Conservation (phyloP, 2,113 vertebrate genomes). For the Motacilla tschutschensis region DNA sequence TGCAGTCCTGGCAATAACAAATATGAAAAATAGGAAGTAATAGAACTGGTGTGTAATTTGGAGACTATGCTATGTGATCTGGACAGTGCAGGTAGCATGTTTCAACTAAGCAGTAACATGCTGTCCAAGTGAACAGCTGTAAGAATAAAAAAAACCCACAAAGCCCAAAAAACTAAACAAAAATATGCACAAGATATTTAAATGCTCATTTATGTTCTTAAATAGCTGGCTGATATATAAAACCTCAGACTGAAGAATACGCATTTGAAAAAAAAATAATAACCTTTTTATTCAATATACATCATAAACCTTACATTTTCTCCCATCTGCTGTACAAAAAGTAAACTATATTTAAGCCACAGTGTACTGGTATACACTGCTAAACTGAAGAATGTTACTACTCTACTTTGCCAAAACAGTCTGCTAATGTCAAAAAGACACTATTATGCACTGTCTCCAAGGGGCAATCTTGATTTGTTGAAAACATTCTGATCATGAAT, state of each 20-base stretch:
- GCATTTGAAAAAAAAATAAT: neutral
- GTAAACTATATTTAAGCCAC: constrained; percentile 19
- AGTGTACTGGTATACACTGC: neutral
- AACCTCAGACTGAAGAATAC: neutral
- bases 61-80: neutral
- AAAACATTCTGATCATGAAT: constrained; percentile 34
- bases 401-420: constrained; percentile 14
- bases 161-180: accelerated
- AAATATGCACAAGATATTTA: neutral
- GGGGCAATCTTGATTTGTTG: constrained; percentile 18
- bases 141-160: neutral
- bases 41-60: neutral
- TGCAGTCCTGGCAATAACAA: neutral
- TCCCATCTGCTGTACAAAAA: constrained; percentile 13
- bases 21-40: neutral
- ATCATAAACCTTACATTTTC: neutral
- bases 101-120: neutral
- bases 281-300: neutral
- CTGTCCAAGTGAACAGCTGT: neutral
- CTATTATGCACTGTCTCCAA: neutral
- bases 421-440: constrained; percentile 36
- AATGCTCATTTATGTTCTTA: neutral
- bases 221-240: neutral
- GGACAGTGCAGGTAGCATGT: neutral
- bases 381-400: constrained; percentile 17